Evolutionary conservation across 2,888 invertebrate species (phyloP), one percentile per base, ranked within the genome.

Genomic region (Tetanocera ferruginea): DNA sequence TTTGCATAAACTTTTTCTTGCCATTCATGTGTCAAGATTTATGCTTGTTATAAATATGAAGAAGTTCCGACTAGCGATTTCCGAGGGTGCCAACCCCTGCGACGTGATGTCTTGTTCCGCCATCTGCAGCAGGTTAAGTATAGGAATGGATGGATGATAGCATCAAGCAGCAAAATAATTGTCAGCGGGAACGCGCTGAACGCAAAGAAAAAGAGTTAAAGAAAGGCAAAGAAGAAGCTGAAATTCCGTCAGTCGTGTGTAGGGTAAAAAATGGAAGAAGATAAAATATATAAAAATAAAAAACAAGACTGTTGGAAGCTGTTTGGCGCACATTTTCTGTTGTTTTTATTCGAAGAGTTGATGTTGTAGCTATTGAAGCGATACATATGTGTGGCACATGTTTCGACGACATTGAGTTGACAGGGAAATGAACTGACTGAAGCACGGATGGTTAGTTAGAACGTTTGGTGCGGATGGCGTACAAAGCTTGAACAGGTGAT

Each of bases 21-120:
- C 74, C 25, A 51, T 43, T 51, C 74, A 74, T 64, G 74, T 74
- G 51, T 49, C 51, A n/a, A 74, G 74, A 74, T 74, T 62, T 74
- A 64, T 74, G 51, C 49, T 52, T 34, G 57, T 55, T 57, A 72
- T 57, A 72, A 72, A 37, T 57, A 57, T 19, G 71, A 72, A 57
- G 55, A 57, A 57, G 34, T 57, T 66, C 28, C 66, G n/a, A 64
- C 64, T 64, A 34, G 64, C 8, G n/a, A 64, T 17, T 34, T 28
- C n/a, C 34, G 67, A n/a, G 43, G 31, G 25, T 14, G 69, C 11
- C 11, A 25, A 23, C n/a, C 23, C 23, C 2, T 43, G 23, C 43
- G 49, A 19, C 43, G 5, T 43, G 51, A 69, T 49, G 51, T 51
- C 69, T 49, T 69, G 69, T 51, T 69, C 37, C 23, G 37, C 37